phyloP scores from a whole-genome alignment of 2,113 vertebrate genomes.

The Odocoileus virginianus region DNA sequence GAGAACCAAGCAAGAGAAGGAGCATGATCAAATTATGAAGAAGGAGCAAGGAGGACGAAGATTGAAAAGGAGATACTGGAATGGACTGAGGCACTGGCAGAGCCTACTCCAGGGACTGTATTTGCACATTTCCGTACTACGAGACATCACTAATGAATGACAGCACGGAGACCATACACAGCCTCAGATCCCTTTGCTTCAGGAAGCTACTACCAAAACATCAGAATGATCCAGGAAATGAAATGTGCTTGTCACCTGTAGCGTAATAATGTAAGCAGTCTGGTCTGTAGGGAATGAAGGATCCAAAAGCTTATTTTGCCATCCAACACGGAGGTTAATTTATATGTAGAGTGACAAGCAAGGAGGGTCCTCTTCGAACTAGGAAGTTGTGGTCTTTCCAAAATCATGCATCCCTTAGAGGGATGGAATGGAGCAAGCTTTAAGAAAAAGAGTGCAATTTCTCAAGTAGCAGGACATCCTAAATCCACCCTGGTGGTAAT shows the following conservation, averaged over 20 bases:
- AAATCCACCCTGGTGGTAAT: not conserved
- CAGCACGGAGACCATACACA: not conserved
- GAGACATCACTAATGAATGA: not conserved
- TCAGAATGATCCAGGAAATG: not conserved
- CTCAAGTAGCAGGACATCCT: not conserved
- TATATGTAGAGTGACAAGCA: not conserved
- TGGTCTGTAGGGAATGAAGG: not conserved
- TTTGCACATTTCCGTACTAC: not conserved
- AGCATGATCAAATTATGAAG: not conserved
- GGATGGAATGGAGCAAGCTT: not conserved
- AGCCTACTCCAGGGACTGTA: not conserved
- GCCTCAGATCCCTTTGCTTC: not conserved
- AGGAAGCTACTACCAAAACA: not conserved
- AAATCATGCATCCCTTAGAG: not conserved
- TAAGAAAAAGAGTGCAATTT: not conserved
- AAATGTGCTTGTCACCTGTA: not conserved
- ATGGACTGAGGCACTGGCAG: not conserved
- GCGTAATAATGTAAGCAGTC: not conserved
- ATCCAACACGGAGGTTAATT: not conserved
- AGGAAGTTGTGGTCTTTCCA: not conserved
- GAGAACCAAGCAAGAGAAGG: not conserved
- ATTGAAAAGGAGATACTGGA: not conserved
- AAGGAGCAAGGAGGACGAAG: not conserved
- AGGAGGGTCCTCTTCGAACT: not conserved
- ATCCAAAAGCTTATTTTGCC: not conserved